Percentiles rank a stretch among this genome's conserved stretches.
These are phyloP conservation scores for Herpetotheres cachinnans DNA, from an alignment of 2,113 vertebrate genomes.

Conservation along the genomic window DNA sequence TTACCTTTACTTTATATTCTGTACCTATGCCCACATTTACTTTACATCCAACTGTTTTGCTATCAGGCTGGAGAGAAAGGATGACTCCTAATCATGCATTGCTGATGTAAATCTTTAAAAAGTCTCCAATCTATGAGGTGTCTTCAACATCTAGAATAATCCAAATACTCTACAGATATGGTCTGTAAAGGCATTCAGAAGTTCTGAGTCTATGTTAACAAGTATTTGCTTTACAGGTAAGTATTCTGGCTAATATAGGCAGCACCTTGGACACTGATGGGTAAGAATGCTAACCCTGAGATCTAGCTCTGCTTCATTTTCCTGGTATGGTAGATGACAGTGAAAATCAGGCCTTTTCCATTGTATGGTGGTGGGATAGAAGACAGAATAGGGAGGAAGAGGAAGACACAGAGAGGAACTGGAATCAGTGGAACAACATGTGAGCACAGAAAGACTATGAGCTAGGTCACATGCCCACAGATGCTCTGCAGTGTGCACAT, in stretches of 20 bases:
- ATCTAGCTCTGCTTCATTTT: neutral
- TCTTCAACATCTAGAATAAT: neutral
- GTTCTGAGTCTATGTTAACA: neutral
- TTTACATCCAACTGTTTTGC: neutral
- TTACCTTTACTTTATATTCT: neutral
- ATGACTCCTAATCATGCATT: neutral
- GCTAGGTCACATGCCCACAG: neutral
- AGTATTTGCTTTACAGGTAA: neutral
- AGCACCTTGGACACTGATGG: neutral
- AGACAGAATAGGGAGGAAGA: neutral
- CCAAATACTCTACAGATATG: neutral
- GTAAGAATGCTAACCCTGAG: neutral
- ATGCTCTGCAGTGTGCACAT: neutral
- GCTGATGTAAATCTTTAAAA: neutral
- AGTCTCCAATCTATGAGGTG: neutral
- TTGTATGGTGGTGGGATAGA: fast-evolving
- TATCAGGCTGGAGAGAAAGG: neutral
- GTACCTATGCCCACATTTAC: neutral
- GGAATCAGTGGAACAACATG: neutral
- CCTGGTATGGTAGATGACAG: neutral
- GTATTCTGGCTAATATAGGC: neutral
- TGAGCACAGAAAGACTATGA: neutral
- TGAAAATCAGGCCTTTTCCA: neutral
- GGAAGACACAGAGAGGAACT: neutral
- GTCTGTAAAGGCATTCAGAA: neutral